Evolutionary conservation across 2,113 vertebrate species (phyloP), one percentile per base, ranked within the genome.

Genomic region (Myodes glareolus): DNA sequence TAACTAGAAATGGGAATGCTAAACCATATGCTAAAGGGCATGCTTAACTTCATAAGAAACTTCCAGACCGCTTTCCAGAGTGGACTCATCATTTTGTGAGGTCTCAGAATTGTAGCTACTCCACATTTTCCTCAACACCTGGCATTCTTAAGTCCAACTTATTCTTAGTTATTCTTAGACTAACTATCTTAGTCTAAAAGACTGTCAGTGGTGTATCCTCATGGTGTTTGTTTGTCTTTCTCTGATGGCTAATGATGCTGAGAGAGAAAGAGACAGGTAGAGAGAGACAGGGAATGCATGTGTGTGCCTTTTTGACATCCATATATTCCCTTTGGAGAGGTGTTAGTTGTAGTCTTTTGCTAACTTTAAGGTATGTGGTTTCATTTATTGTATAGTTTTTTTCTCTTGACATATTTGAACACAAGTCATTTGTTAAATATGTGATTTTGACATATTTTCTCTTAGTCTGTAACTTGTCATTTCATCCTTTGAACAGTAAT

Each of bases 391-490:
- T 33, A 65, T 42, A 23, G 47, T 33, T 73, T 82, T 89, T 88
- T 88, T 63, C 88, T 25, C 25, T 88, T 80, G 58, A 11, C 70
- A 19, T 86, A 94, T 91, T 68, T 91, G 72, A 65, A 80, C 70
- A 58, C 9, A 94, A 85, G 52, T 70, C 29, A 25, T 95, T 91
- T 95, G 76, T 93, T 78, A 75, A 65, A 52, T 17, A 92, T 39
- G 50, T 93, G 50, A 86, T 81, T 95, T 85, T 65, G 91, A 89
- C 88, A 88, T 61, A 88, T 80, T 95, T 96, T 88, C 42, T 88
- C 63, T 31, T 33, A 42, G 27, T 73, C 9, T 94, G 14, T 91
- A 72, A 61, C 29, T 92, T 80, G 16, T 80, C 21, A 88, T 91
- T 81, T 91, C 63, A 72, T 88, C 67, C 21, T 78, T 5, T 65